These are phyloP conservation scores for Brachycybe producta DNA, from an alignment of 2,888 invertebrate species.

Conservation along the genomic window DNA sequence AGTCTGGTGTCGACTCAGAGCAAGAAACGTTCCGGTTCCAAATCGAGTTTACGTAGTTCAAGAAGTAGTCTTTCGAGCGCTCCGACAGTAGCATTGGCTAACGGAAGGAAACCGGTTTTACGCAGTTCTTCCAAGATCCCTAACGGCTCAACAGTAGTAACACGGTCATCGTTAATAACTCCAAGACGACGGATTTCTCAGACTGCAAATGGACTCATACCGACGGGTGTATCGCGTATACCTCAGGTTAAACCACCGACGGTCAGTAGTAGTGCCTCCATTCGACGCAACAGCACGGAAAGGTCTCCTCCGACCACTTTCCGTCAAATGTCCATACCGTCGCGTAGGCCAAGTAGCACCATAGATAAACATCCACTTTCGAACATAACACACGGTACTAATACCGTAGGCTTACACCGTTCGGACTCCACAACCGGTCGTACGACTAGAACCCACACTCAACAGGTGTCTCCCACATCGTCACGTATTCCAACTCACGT, in stretches of 20 bases:
- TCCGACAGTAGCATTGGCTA: constrained; percentile 64
- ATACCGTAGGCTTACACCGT: constrained; percentile 1
- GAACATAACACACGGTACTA: neutral
- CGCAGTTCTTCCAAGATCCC: constrained; percentile 23
- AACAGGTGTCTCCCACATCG: neutral
- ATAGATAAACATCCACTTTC: constrained; percentile 10
- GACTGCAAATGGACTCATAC: neutral
- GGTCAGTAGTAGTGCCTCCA: too few species aligned
- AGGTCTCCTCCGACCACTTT: too few species aligned
- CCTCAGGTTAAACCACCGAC: neutral
- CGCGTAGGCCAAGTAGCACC: too few species aligned
- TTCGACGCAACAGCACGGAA: too few species aligned
- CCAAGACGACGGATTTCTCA: neutral
- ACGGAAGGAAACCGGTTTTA: constrained; percentile 48
- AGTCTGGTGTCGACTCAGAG: constrained; percentile 31
- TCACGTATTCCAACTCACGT: neutral
- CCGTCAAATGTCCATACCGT: too few species aligned
- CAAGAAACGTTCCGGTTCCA: constrained; percentile 41
- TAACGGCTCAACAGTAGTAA: constrained; percentile 3
- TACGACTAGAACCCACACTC: too few species aligned
- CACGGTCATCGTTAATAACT: neutral
- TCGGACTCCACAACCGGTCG: constrained; percentile 2
- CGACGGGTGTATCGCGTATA: neutral
- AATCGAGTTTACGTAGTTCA: constrained; percentile 67
- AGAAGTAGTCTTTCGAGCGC: constrained; percentile 71